A percentile compares a stretch with the other conserved stretches of the same genome.
phyloP scores from a whole-genome alignment of 2,113 vertebrate genomes.

The Nycticryphes semicollaris region DNA sequence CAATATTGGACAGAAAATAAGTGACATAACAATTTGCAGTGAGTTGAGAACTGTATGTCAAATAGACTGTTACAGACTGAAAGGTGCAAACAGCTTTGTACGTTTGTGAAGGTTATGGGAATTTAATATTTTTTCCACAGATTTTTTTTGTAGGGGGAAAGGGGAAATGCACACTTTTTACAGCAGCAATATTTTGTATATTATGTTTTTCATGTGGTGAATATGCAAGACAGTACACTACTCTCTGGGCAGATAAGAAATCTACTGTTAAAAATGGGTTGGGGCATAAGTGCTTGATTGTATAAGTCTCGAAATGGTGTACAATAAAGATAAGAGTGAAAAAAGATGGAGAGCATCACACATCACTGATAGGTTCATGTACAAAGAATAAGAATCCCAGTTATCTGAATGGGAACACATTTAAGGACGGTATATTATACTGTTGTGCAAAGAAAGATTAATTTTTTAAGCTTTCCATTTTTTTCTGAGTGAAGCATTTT shows the following conservation, averaged over 20 bases:
- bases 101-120: constrained; percentile 80
- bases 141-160: constrained; percentile 81
- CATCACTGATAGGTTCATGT: constrained; percentile 15
- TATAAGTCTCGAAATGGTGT: constrained; percentile 56
- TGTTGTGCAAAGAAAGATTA: constrained; percentile 66
- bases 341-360: constrained; percentile 41
- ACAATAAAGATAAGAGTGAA: constrained; percentile 48
- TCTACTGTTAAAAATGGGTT: constrained; percentile 53
- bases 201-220: constrained; percentile 77
- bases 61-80: constrained; percentile 77
- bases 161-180: constrained; percentile 83
- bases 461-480: constrained; percentile 74
- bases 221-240: constrained; percentile 79
- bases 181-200: constrained; percentile 85
- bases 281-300: constrained; percentile 47
- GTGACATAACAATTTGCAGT: constrained; percentile 61
- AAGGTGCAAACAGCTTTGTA: constrained; percentile 75
- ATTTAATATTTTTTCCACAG: constrained; percentile 82
- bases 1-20: constrained; percentile 83
- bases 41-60: constrained; percentile 73
- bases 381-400: constrained; percentile 53
- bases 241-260: constrained; percentile 54
- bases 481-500: constrained; percentile 76
- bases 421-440: constrained; percentile 60
- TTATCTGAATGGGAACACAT: constrained; percentile 56